Percentiles rank a stretch among this genome's conserved stretches.
phyloP scores from a whole-genome alignment of 2,888 invertebrate genomes.

The Hypena proboscidalis region DNA sequence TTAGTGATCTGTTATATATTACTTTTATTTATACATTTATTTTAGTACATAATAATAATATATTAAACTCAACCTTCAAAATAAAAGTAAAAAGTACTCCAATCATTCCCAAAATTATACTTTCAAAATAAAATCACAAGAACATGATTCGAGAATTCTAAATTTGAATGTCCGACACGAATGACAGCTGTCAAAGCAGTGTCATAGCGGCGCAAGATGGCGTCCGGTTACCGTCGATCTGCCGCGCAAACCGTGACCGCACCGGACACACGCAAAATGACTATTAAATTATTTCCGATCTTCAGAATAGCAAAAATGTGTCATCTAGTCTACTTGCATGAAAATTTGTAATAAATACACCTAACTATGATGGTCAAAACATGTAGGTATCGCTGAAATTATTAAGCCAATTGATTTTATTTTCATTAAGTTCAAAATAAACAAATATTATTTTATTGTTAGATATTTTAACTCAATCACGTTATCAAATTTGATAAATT shows the following conservation, averaged over 20 bases:
- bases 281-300: slow-evolving; percentile 75
- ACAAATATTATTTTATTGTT: too few relatives aligned
- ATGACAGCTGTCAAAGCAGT: slow-evolving; percentile 83
- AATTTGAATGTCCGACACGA: slow-evolving; percentile 75
- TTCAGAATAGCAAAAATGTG: slow-evolving; percentile 62
- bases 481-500: too few relatives aligned
- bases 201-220: slow-evolving; percentile 76
- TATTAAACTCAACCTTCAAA: neutral
- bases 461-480: too few relatives aligned
- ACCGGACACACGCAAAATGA: slow-evolving; percentile 62
- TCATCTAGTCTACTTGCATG: slow-evolving; percentile 34
- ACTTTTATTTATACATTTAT: too few relatives aligned
- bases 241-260: slow-evolving; percentile 65
- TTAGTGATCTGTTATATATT: too few relatives aligned
- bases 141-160: slow-evolving; percentile 72
- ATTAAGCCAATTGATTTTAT: too few relatives aligned
- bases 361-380: too few relatives aligned
- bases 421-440: too few relatives aligned
- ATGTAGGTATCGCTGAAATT: too few relatives aligned
- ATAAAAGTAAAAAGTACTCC: neutral
- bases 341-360: neutral
- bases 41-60: too few relatives aligned
- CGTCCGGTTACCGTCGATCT: slow-evolving; percentile 82
- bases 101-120: slow-evolving; percentile 31
- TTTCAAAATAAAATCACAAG: slow-evolving; percentile 44